Conservation (phyloP, 1,140 invertebrate genomes). For the Capitella teleta region DNA sequence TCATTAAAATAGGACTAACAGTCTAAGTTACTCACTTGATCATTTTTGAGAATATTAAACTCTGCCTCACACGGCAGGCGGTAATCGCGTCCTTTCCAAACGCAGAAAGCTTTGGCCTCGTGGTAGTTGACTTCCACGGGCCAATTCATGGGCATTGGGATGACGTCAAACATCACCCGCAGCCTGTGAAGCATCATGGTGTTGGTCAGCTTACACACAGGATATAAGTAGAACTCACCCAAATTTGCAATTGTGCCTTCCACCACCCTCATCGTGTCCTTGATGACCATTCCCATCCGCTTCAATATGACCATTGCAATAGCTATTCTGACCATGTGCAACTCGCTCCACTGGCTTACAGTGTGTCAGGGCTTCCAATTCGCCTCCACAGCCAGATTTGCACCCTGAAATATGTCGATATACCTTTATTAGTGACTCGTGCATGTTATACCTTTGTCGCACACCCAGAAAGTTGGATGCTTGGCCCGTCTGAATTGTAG, state of each 20-base stretch:
- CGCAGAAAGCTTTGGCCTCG: conserved; percentile 38
- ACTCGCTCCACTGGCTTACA: neutral
- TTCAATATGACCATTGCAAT: conserved; percentile 2
- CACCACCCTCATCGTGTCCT: conserved; percentile 4
- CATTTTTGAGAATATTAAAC: too few species aligned
- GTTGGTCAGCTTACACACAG: neutral
- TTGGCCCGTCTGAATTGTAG: conserved; percentile 23
- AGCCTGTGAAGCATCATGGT: conserved; percentile 18
- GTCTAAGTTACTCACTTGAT: too few species aligned
- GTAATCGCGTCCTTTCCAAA: conserved; percentile 32
- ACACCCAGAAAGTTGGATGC: conserved; percentile 40
- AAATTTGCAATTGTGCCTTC: neutral
- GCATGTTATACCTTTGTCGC: conserved; percentile 23
- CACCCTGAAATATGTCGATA: conserved; percentile 22
- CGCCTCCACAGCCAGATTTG: conserved; percentile 33
- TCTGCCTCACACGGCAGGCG: conserved; percentile 35
- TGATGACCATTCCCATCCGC: conserved; percentile 4
- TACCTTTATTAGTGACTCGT: neutral
- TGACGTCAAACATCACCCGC: conserved; percentile 35
- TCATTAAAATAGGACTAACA: neutral
- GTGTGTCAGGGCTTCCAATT: conserved; percentile 20
- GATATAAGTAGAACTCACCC: neutral
- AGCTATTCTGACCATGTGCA: neutral
- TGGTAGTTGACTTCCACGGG: conserved; percentile 40
- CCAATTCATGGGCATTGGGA: conserved; percentile 36